These are phyloP conservation scores for Enteromius argenteus DNA, from an alignment of 2,797 vertebrate species.

Conservation along the genomic window DNA sequence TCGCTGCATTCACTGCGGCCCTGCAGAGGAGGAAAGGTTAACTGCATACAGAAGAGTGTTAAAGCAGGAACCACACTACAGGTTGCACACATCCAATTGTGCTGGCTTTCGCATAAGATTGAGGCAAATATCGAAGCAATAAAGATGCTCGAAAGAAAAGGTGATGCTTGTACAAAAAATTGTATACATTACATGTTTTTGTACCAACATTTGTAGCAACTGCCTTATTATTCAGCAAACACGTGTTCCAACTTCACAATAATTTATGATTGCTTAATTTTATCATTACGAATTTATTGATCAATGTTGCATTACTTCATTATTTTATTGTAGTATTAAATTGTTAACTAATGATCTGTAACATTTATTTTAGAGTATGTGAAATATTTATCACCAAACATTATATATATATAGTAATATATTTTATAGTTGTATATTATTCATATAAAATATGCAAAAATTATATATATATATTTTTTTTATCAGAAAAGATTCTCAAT, in stretches of 20 bases:
- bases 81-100: neutral
- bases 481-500: neutral
- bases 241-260: neutral
- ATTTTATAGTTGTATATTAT: neutral
- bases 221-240: neutral
- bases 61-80: neutral
- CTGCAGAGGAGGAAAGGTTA: conserved; percentile 17
- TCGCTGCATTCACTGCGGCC: neutral
- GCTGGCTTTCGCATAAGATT: neutral
- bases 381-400: neutral
- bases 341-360: too few relatives aligned
- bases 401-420: neutral
- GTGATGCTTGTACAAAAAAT: too few relatives aligned
- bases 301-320: too few relatives aligned
- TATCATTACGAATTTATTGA: neutral
- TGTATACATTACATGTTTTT: neutral
- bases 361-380: neutral
- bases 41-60: neutral
- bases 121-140: neutral
- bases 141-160: neutral
- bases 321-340: too few relatives aligned
- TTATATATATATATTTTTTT: neutral
- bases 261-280: neutral
- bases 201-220: neutral
- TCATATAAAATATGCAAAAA: neutral